Base-by-base conservation (phyloP, 2,888 invertebrate genomes). In the Amphipoea oculea region DNA sequence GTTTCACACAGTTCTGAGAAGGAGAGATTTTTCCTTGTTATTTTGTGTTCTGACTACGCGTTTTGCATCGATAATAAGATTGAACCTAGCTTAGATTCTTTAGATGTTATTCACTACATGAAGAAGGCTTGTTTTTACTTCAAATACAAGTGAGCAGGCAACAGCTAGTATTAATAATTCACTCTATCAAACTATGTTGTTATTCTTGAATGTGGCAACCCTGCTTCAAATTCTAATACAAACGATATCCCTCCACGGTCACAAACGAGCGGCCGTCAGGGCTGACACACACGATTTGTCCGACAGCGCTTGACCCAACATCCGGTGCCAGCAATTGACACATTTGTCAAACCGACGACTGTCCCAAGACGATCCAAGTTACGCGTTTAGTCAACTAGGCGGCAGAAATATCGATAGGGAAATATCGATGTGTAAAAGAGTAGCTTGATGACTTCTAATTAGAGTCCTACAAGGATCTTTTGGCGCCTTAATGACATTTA, bases 271-370 rank as follows among this genome's bases (percentile, higher is more conserved):
- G 85, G 79, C 83, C 87, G 90, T 92, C 90, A 93, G 90, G 92
- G 91, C 86, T 92, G 93, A 90, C 93, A 92, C 91, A 86, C 90
- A 86, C 92, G 91, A 94, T 95, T 93, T 93, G 93, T 94, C 92
- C 89, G 73, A 82, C 86, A 91, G 85, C 84, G 86, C 87, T 89
- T 91, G 92, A 91, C 93, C 93, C 89, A 84, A 86, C 92, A 91
- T 94, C 94, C 94, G 94, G 91, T 89, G 90, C 85, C 87, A 83
- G 90, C 94, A 93, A 95, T 95, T 95, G 95, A 93, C 94, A 92
- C 93, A 95, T 96, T 95, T 95, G 94, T 96, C 95, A 95, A 90
- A 88, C 88, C 82, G 87, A 90, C 89, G 87, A 90, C 86, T 88
- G 83, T 88, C 90, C 86, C 40, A 88, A 89, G 88, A 89, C 83